A percentile compares a stretch with the other conserved stretches of the same genome.
Conservation (phyloP, 2,888 invertebrate genomes). For the Drosophila niveifrons region DNA sequence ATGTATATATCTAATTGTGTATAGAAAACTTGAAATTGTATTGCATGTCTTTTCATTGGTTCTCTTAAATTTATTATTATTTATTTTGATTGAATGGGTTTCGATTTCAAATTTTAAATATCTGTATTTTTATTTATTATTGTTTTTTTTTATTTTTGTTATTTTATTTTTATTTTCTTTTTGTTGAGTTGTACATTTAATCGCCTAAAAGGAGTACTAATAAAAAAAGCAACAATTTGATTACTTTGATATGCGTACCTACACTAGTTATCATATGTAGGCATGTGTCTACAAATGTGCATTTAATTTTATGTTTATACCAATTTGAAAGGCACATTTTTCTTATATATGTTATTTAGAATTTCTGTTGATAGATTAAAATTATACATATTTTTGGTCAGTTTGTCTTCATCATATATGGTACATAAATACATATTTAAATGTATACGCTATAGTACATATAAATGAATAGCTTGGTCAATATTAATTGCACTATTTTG, state of each 20-base stretch:
- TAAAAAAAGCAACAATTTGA: conserved; percentile 51
- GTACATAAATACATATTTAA: neutral
- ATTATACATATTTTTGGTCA: conserved; percentile 54
- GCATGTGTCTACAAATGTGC: conserved; percentile 1
- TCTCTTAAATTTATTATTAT: conserved; percentile 45
- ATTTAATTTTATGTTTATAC: conserved; percentile 32
- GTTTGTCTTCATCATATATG: conserved; percentile 41
- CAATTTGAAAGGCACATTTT: conserved; percentile 59
- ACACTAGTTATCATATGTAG: conserved; percentile 8
- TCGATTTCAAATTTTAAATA: conserved; percentile 3
- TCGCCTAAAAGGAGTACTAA: conserved; percentile 44
- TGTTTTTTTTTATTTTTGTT: conserved; percentile 13
- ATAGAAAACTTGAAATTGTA: conserved; percentile 65
- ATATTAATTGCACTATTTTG: conserved; percentile 45
- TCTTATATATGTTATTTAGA: conserved; percentile 49
- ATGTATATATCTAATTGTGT: conserved; percentile 49
- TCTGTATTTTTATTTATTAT: too few species aligned
- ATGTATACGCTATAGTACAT: conserved; percentile 1
- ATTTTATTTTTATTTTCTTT: neutral
- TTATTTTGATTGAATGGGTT: conserved; percentile 49
- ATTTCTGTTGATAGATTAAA: conserved; percentile 39
- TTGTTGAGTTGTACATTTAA: conserved; percentile 33
- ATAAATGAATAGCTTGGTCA: conserved; percentile 48
- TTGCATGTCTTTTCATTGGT: conserved; percentile 62
- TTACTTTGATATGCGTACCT: conserved; percentile 17